A percentile compares a stretch with the other conserved stretches of the same genome.
phyloP scores from a whole-genome alignment of 2,113 vertebrate species.

The Shinisaurus crocodilurus region DNA sequence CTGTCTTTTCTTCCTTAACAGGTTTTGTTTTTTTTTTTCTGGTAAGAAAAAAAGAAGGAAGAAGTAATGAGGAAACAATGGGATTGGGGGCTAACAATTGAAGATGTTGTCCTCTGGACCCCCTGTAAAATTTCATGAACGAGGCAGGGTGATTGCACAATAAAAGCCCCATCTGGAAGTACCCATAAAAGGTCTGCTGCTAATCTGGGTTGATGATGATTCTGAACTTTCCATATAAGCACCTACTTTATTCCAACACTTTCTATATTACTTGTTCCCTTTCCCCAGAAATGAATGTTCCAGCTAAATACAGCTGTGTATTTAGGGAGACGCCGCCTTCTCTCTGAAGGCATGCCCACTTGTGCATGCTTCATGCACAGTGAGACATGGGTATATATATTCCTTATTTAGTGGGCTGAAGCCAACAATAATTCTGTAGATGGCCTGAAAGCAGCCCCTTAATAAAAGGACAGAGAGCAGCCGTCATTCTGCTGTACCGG shows the following conservation, averaged over 20 bases:
- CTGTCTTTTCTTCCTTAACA: too few relatives aligned
- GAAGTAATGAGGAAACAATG: too few relatives aligned
- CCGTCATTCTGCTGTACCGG: not conserved
- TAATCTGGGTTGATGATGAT: not conserved
- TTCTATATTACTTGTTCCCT: not conserved
- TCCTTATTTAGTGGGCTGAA: not conserved
- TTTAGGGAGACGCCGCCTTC: not conserved
- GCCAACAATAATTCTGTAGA: not conserved
- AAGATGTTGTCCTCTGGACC: too few relatives aligned
- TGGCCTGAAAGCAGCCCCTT: not conserved
- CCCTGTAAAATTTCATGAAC: too few relatives aligned
- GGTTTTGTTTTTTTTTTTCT: too few relatives aligned
- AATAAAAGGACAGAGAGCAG: not conserved
- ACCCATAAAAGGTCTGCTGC: too few relatives aligned
- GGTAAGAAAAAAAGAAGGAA: too few relatives aligned
- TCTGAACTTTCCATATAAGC: not conserved
- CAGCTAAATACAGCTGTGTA: not conserved
- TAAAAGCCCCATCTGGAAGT: too few relatives aligned
- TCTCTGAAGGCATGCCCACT: not conserved
- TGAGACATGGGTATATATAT: not conserved
- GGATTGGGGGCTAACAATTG: too few relatives aligned
- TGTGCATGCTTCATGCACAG: not conserved
- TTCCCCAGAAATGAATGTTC: not conserved
- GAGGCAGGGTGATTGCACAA: too few relatives aligned
- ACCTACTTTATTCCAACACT: not conserved